Conservation (phyloP, 2,113 vertebrate species). For the Dissostichus mawsoni region DNA sequence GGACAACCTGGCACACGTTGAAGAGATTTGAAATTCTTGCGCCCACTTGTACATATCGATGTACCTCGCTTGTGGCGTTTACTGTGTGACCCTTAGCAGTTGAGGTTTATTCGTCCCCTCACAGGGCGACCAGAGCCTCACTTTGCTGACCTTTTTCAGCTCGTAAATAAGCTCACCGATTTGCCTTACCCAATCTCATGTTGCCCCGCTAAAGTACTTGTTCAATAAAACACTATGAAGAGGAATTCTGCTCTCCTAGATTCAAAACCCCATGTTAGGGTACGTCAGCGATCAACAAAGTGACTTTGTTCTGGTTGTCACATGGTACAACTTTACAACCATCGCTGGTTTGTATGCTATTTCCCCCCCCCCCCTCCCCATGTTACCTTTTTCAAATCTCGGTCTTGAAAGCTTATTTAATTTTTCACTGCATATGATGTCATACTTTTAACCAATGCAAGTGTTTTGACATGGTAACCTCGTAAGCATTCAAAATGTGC, state of each 20-base stretch:
- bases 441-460: constrained; percentile 78
- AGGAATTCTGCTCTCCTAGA: constrained; percentile 56
- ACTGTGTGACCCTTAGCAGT: constrained; percentile 72
- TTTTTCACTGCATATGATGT: constrained; percentile 82
- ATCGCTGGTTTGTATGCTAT: constrained; percentile 47
- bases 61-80: constrained; percentile 74
- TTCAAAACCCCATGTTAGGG: constrained; percentile 60
- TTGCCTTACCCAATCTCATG: constrained; percentile 84
- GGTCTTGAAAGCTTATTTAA: constrained; percentile 83
- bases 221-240: constrained; percentile 66
- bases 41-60: constrained; percentile 72
- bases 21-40: constrained; percentile 70
- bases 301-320: constrained; percentile 78
- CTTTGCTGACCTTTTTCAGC: constrained; percentile 72
- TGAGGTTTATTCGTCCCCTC: constrained; percentile 63
- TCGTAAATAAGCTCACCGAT: constrained; percentile 85
- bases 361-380: neutral
- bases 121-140: constrained; percentile 63
- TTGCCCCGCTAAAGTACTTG: constrained; percentile 67
- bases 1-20: constrained; percentile 55
- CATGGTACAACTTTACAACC: constrained; percentile 77
- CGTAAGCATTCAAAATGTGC: constrained; percentile 78
- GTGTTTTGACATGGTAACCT: constrained; percentile 81
- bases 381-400: constrained; percentile 79
- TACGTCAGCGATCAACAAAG: constrained; percentile 73